Conservation (phyloP, 2,888 invertebrate genomes). For the Sminthurides aquaticus region DNA sequence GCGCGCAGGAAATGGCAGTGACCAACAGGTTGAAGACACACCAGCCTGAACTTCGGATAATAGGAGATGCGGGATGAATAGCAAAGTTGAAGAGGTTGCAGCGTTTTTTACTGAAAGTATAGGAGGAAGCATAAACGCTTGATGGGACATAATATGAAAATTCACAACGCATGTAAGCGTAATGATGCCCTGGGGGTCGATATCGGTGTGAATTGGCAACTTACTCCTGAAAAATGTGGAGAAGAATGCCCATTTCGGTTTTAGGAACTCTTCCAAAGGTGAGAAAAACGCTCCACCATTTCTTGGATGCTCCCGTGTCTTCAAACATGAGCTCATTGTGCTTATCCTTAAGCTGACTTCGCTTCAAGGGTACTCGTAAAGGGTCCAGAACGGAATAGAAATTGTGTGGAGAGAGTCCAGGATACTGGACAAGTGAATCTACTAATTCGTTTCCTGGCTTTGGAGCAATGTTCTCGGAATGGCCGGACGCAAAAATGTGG, state of each 20-base stretch:
- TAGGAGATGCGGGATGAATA: conserved; percentile 32
- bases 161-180: too few relatives aligned
- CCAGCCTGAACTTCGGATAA: conserved; percentile 25
- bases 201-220: too few relatives aligned
- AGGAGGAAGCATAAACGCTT: too few relatives aligned
- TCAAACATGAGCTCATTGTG: conserved; percentile 9
- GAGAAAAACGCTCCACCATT: conserved; percentile 25
- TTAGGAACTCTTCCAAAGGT: conserved; percentile 32
- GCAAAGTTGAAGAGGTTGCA: conserved; percentile 27
- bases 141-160: too few relatives aligned
- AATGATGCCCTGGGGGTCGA: too few relatives aligned
- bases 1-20: conserved; percentile 34
- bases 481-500: too few relatives aligned
- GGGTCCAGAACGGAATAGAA: conserved; percentile 10
- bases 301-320: conserved; percentile 9
- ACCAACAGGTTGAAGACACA: conserved; percentile 29
- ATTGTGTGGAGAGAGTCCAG: too few relatives aligned
- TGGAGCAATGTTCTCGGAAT: too few relatives aligned
- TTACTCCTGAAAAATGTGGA: conserved; percentile 38
- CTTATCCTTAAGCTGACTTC: conserved; percentile 10
- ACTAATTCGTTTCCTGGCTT: too few relatives aligned
- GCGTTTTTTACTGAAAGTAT: conserved; percentile 18
- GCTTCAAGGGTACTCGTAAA: conserved; percentile 12
- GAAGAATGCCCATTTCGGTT: conserved; percentile 38
- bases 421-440: too few relatives aligned